These are phyloP conservation scores for Sphecodes monilicornis DNA, from an alignment of 2,888 invertebrate genomes.

Conservation along the genomic window DNA sequence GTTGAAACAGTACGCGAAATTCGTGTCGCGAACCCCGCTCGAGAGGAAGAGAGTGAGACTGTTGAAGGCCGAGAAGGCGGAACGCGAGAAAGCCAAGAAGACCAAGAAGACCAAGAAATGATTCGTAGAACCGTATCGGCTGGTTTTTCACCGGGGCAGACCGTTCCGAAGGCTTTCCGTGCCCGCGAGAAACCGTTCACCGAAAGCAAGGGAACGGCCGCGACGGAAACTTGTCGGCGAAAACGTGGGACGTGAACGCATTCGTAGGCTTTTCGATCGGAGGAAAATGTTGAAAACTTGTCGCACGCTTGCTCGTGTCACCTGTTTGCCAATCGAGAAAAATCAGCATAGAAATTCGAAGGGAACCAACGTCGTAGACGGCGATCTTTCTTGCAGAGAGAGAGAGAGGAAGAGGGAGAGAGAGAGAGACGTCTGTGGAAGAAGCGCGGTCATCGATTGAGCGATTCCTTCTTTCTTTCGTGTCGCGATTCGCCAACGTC, in stretches of 20 bases:
- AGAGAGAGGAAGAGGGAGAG: not conserved
- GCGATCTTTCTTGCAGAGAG: slow-evolving; percentile 40
- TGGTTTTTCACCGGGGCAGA: not conserved
- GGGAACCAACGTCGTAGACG: slow-evolving; percentile 23
- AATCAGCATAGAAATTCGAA: slow-evolving; percentile 9
- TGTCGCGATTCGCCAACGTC: slow-evolving; percentile 59
- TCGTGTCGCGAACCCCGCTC: slow-evolving; percentile 69
- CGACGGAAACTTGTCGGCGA: slow-evolving; percentile 42
- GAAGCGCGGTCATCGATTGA: slow-evolving; percentile 59
- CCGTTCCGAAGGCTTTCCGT: slow-evolving; percentile 19
- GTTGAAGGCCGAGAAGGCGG: slow-evolving; percentile 33
- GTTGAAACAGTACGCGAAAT: slow-evolving; percentile 65
- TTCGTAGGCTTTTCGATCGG: slow-evolving; percentile 42
- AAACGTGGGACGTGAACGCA: slow-evolving; percentile 54
- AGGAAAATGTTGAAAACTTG: not conserved
- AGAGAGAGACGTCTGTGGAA: slow-evolving; percentile 46
- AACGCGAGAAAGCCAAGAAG: not conserved
- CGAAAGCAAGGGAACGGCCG: slow-evolving; percentile 42
- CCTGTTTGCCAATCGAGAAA: not conserved
- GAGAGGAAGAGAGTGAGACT: slow-evolving; percentile 62
- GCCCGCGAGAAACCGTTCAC: slow-evolving; percentile 21
- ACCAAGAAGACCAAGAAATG: not conserved
- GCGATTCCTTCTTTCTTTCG: slow-evolving; percentile 65
- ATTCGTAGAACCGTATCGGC: not conserved
- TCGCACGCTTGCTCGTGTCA: not conserved